These are phyloP conservation scores for Atta colombica DNA, from an alignment of 1,140 invertebrate genomes.

Conservation along the genomic window DNA sequence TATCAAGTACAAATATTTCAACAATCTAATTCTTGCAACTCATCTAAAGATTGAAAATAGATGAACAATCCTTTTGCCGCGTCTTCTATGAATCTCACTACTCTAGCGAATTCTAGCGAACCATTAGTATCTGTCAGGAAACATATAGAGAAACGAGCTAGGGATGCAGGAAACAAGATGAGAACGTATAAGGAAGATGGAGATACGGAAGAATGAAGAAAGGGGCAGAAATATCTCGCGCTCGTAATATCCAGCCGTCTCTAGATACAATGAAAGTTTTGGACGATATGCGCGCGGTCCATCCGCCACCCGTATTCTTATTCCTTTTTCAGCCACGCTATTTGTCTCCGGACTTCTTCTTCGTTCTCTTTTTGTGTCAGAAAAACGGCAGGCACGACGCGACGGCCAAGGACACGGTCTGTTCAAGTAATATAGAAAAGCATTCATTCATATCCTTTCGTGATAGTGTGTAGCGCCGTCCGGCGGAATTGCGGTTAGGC, in stretches of 20 bases:
- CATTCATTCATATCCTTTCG: constrained; percentile 67
- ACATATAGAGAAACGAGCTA: constrained; percentile 55
- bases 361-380: constrained; percentile 42
- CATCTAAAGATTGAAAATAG: constrained; percentile 50
- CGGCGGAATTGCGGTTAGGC: not conserved
- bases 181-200: constrained; percentile 24
- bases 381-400: constrained; percentile 34
- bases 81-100: constrained; percentile 66
- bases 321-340: constrained; percentile 62
- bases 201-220: constrained; percentile 28
- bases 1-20: not conserved
- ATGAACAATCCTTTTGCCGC: constrained; percentile 65
- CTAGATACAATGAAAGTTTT: constrained; percentile 70
- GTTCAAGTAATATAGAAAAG: constrained; percentile 57
- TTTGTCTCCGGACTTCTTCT: constrained; percentile 68
- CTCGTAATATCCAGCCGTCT: constrained; percentile 75
- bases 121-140: constrained; percentile 75
- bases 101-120: constrained; percentile 67
- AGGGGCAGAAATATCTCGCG: constrained; percentile 63
- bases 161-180: constrained; percentile 21
- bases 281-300: constrained; percentile 44
- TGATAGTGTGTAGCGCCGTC: constrained; percentile 27
- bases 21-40: constrained; percentile 50
- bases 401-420: constrained; percentile 58
- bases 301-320: not conserved